Base-by-base conservation (phyloP, 2,888 invertebrate genomes). In the Parnassius mnemosyne region DNA sequence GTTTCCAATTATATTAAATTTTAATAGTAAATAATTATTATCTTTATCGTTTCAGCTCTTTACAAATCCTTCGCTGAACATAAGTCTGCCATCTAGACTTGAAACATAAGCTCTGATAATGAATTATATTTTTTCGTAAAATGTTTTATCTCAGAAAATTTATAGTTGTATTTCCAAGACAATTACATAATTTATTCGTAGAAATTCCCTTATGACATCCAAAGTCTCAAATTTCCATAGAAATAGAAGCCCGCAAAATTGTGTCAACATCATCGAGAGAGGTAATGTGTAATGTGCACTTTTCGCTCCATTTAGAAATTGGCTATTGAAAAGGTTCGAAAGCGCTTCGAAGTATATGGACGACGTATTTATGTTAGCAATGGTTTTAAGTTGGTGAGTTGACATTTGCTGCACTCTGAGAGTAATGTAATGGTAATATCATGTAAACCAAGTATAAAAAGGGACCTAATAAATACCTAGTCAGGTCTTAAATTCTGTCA, bases 231-330 rank as follows among this genome's bases (percentile, higher is more conserved):
- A 62, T 64, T 60, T 63, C 60, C 61, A 63, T 64, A 62, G 61
- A 50, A 55, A 60, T 34, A 68, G 61, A 65, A 64, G 66, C 61
- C 64, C 51, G 44, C 60, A 61, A 58, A 59, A 68, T 66, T 68
- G 68, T 68, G 69, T 73, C 68, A 75, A 74, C 73, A 72, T 61
- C 61, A 65, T 66, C 66, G 68, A 73, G 71, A 66, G 68, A 72
- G 73, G 76, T 81, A 81, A 82, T 81, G 83, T 84, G 78, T 83
- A 79, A 79, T 67, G 60, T 70, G 63, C 75, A 73, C 62, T 63
- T 62, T 61, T 46, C 50, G 43, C 76, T 77, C 66, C 64, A 67
- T 65, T 68, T 65, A 66, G 66, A 69, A 78, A 79, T 78, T 80
- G 77, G 72, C 77, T 57, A 57, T 71, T 74, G 77, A 70, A 75